Conservation (phyloP, 2,113 vertebrate species). For the Carlito syrichta region DNA sequence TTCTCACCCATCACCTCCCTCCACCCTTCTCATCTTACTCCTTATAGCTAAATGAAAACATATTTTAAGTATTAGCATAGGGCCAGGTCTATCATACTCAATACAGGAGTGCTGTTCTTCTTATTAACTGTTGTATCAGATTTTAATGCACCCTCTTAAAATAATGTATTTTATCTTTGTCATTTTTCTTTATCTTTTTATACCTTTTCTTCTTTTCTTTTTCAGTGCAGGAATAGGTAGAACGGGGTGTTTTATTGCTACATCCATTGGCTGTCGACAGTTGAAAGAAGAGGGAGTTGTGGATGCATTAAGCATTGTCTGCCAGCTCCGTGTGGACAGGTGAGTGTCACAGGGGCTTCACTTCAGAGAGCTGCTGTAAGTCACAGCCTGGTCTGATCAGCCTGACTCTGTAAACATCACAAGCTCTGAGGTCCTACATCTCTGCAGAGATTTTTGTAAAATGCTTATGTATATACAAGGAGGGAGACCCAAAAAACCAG, state of each 20-base stretch:
- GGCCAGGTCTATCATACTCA: background rate
- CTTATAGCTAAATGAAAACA: background rate
- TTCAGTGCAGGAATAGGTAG: conserved; percentile 96
- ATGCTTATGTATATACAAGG: background rate
- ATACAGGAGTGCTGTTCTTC: background rate
- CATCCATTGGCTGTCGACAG: conserved; percentile 93
- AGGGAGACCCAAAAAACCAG: too few species aligned
- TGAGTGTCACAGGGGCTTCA: conserved; percentile 69
- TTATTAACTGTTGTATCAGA: background rate
- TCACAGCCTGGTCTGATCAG: background rate
- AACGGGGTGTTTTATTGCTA: conserved; percentile 97
- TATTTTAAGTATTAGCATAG: background rate
- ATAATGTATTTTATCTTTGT: background rate
- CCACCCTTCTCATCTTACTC: background rate
- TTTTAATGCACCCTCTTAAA: background rate
- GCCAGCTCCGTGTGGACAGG: conserved; percentile 94
- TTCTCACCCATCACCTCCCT: background rate
- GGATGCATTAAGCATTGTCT: conserved; percentile 92
- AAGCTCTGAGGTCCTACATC: background rate
- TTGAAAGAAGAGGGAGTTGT: conserved; percentile 91
- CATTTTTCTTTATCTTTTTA: background rate
- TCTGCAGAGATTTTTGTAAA: background rate
- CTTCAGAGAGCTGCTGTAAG: rapidly evolving
- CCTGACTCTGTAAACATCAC: background rate
- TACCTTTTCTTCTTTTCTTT: conserved; percentile 63